Evolutionary conservation across 2,113 vertebrate species (phyloP), one percentile per base, ranked within the genome.

Genomic region (Thunnus maccoyii): DNA sequence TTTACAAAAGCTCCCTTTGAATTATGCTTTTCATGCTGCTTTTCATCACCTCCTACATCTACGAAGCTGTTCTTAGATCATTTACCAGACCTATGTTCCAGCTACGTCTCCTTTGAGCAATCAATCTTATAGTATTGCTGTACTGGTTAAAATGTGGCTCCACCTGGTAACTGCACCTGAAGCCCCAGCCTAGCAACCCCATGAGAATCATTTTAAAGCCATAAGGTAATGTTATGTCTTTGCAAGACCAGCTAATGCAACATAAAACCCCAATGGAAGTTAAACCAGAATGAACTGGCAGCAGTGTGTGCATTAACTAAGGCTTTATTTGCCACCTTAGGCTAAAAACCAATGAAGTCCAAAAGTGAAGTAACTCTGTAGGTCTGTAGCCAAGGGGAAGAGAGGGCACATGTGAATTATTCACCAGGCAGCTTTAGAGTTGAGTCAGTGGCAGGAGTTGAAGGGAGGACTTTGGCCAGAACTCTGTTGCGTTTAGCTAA

Each of bases 361-460:
- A 58, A 65, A 77, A 83, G 72, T 50, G 72, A 85, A 87, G 79
- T 41, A 20, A 66, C 77, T 67, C 47, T 63, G 60, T 25, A 62
- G 60, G 78, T 66, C 78, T 66, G 64, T 3, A 30, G 80, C 75
- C 83, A 65, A 74, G n/a, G 54, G 80, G 63, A 75, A 68, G 76
- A 57, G 70, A 80, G 81, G 78, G 72, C 32, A 62, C 51, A 55
- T 0, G 57, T 92, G 69, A 92, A 91, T 91, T 82, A 91, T 92
- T 89, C 71, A 92, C 65, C 52, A 62, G 22, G 67, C 60, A 17
- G 77, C 71, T 67, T 50, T 71, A 52, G 80, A 72, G 74, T 70
- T 62, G 62, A 83, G 75, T 84, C 72, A 51, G 80, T 82, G 81
- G 85, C 76, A 65, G 48, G 30, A 74, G 78, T 72, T 68, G 71